phyloP scores from a whole-genome alignment of 37 sponge, comb jelly and placozoan species.

The Hexactinellida sp. region DNA sequence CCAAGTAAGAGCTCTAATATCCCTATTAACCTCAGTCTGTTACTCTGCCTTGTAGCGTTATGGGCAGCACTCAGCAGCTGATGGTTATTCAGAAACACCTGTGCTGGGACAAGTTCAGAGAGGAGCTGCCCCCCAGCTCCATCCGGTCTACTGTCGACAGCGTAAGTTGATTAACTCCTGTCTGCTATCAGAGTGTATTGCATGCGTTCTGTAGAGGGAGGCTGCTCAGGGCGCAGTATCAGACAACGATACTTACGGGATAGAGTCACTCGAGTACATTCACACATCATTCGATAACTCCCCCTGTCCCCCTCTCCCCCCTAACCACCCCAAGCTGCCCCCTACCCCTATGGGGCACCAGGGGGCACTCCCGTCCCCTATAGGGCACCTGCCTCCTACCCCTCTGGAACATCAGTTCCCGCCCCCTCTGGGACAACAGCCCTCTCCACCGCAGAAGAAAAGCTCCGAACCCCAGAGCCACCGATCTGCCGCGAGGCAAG shows the following conservation, averaged over 20 bases:
- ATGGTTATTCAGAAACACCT: not conserved
- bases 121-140: not conserved
- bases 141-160: not conserved
- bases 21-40: not conserved
- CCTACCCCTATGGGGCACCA: too few species aligned
- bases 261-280: not conserved
- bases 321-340: not conserved
- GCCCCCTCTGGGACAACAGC: too few species aligned
- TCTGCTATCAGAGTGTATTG: not conserved
- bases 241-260: not conserved
- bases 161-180: not conserved
- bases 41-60: not conserved
- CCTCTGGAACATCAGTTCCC: too few species aligned
- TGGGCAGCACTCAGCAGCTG: not conserved
- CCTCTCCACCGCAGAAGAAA: not conserved
- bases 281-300: not conserved
- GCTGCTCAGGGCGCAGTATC: not conserved
- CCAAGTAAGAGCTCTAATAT: not conserved
- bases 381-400: too few species aligned
- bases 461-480: not conserved
- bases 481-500: not conserved
- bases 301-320: not conserved
- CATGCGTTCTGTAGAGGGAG: not conserved
- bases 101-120: constrained; percentile 10
- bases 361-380: too few species aligned